Percentiles rank a stretch among this genome's conserved stretches.
phyloP scores from a whole-genome alignment of 2,888 invertebrate genomes.

The Tupiocoris notatus region DNA sequence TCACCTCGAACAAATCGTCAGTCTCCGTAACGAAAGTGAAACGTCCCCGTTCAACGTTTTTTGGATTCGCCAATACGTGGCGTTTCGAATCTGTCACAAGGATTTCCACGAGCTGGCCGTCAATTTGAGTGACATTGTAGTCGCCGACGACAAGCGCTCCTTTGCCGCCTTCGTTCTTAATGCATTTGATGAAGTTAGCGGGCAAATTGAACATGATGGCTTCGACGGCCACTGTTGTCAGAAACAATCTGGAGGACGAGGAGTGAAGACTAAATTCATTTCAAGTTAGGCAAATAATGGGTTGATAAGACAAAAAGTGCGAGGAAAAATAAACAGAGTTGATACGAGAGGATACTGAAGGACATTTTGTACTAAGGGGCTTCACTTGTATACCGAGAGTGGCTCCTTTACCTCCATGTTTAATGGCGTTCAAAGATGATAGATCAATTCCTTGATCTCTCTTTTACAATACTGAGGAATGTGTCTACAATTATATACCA shows the following conservation, averaged over 20 bases:
- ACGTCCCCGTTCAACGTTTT: conserved; percentile 84
- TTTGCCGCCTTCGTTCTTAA: conserved; percentile 94
- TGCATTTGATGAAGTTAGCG: conserved; percentile 89
- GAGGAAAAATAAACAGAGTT: no score
- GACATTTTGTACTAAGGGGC: no score
- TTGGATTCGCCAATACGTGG: conserved; percentile 87
- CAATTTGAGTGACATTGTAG: conserved; percentile 83
- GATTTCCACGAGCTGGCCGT: conserved; percentile 82
- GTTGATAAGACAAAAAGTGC: no score
- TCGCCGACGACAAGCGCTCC: conserved; percentile 94
- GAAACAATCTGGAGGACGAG: background rate
- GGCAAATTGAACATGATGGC: conserved; percentile 75
- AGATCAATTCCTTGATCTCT: no score
- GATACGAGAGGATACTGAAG: no score
- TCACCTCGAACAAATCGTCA: conserved; percentile 86
- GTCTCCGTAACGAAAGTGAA: conserved; percentile 97
- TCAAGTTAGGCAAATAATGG: no score
- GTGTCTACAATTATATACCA: no score
- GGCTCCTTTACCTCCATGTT: no score
- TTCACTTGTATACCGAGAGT: no score
- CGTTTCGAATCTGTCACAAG: conserved; percentile 88
- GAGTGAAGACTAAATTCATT: no score
- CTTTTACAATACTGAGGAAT: no score
- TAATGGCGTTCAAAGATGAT: no score
- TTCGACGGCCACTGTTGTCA: conserved; percentile 3